phyloP scores from a whole-genome alignment of 2,113 vertebrate genomes.

The Corapipo altera region DNA sequence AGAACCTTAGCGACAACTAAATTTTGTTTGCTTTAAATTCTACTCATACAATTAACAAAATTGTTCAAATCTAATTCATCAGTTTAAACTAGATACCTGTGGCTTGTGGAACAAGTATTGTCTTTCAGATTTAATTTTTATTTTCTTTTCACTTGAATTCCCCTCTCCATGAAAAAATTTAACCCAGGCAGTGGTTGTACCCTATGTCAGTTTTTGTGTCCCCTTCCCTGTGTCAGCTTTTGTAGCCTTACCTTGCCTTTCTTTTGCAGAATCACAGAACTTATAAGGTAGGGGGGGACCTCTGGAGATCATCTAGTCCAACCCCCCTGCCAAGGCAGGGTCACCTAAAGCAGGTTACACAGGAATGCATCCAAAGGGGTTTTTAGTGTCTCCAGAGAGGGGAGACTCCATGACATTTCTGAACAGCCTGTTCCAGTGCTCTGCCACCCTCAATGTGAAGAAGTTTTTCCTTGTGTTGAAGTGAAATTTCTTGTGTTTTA shows the following conservation, averaged over 20 bases:
- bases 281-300: background rate
- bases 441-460: background rate
- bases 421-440: background rate
- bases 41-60: background rate
- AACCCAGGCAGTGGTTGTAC: background rate
- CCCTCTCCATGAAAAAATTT: background rate
- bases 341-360: background rate
- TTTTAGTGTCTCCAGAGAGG: background rate
- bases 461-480: background rate
- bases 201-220: background rate
- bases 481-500: background rate
- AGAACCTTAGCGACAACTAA: background rate
- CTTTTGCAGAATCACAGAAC: background rate
- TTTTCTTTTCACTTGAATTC: background rate
- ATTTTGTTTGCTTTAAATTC: background rate
- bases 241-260: background rate
- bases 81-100: background rate
- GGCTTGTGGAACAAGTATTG: background rate
- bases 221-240: background rate
- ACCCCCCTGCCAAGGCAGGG: background rate
- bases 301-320: background rate
- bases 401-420: background rate
- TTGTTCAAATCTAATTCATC: background rate
- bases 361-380: background rate
- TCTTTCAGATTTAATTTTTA: background rate